Conservation (phyloP, 2,797 vertebrate genomes). For the Cephalopachus bancanus region DNA sequence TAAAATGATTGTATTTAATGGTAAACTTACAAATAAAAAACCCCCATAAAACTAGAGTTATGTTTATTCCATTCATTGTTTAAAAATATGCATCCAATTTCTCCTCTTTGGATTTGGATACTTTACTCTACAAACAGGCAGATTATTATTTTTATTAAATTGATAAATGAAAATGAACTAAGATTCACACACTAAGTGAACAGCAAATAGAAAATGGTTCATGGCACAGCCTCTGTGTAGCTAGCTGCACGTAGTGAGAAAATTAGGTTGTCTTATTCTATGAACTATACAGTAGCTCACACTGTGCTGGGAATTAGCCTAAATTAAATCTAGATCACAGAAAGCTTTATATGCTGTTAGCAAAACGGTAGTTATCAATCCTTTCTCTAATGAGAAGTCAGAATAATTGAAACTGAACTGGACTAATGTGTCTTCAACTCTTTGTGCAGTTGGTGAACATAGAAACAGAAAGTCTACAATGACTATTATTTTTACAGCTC, state of each 20-base stretch:
- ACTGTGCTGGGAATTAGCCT: slow-evolving; percentile 62
- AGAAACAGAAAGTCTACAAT: slow-evolving; percentile 63
- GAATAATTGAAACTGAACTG: slow-evolving; percentile 71
- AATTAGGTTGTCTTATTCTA: slow-evolving; percentile 61
- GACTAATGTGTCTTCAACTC: slow-evolving; percentile 67
- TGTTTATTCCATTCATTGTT: background rate
- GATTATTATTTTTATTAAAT: slow-evolving; percentile 29
- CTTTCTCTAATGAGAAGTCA: slow-evolving; percentile 79
- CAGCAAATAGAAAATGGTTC: background rate
- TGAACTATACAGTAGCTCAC: slow-evolving; percentile 45
- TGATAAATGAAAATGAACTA: slow-evolving; percentile 42
- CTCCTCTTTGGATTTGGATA: background rate
- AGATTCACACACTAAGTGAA: background rate
- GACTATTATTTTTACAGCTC: slow-evolving; percentile 72
- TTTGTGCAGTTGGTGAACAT: slow-evolving; percentile 57
- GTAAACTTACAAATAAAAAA: slow-evolving; percentile 34
- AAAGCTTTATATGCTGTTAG: slow-evolving; percentile 74
- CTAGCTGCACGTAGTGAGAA: slow-evolving; percentile 47
- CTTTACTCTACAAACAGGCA: background rate
- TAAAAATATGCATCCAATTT: slow-evolving; percentile 39
- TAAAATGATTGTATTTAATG: slow-evolving; percentile 24
- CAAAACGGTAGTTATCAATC: slow-evolving; percentile 75
- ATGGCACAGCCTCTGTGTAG: slow-evolving; percentile 5
- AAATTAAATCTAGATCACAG: slow-evolving; percentile 76
- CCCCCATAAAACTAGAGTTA: background rate